phyloP scores from a whole-genome alignment of 2,113 vertebrate species.

The Channa maculata region DNA sequence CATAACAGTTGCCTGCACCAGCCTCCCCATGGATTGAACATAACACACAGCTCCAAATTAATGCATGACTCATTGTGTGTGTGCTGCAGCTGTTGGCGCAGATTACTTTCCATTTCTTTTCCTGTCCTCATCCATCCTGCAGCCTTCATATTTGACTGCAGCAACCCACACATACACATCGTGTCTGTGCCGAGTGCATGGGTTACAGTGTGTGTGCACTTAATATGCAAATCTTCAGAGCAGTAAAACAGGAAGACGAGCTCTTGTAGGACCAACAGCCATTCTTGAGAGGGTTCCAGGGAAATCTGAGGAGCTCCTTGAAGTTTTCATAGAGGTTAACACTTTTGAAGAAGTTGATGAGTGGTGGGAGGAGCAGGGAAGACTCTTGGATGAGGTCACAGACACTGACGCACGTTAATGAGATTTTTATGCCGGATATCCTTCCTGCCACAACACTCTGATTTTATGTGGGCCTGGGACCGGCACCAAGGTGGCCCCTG shows the following conservation, averaged over 20 bases:
- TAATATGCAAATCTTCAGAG: conserved; percentile 30
- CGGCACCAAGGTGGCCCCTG: too few species aligned
- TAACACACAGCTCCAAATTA: conserved; percentile 7
- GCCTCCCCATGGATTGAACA: conserved; percentile 24
- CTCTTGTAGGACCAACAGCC: neutral
- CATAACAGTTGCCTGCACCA: conserved; percentile 42
- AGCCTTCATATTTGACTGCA: conserved; percentile 5
- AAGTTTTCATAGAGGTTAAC: neutral
- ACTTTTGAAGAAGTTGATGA: neutral
- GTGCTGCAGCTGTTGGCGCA: conserved; percentile 15
- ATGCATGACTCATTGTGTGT: neutral
- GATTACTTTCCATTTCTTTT: conserved; percentile 30
- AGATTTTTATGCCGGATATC: too few species aligned
- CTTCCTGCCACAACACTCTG: too few species aligned
- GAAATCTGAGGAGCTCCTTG: neutral
- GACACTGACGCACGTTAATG: too few species aligned
- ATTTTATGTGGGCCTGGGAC: too few species aligned
- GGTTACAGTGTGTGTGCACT: conserved; percentile 7
- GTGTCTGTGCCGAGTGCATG: conserved; percentile 1
- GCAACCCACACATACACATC: neutral
- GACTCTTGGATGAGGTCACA: neutral
- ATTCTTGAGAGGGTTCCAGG: neutral
- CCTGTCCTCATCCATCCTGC: conserved; percentile 14
- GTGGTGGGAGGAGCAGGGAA: neutral
- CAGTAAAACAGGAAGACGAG: neutral